These are phyloP conservation scores for Hassar affinis DNA, from an alignment of 2,113 vertebrate species.

Conservation along the genomic window DNA sequence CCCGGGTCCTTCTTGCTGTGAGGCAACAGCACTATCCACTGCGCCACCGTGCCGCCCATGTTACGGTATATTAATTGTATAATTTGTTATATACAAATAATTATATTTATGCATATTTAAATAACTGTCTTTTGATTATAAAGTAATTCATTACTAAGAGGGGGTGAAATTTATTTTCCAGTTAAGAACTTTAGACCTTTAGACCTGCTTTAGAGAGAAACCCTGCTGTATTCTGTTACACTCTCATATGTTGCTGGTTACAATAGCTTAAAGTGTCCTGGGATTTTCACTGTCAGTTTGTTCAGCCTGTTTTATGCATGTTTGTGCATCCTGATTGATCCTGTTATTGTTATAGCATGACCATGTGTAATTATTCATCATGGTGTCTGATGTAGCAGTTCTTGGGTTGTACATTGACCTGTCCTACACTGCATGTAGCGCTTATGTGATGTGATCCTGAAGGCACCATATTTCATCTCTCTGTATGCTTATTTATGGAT, in stretches of 20 bases:
- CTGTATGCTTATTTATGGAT: conserved; percentile 3
- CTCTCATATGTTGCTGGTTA: conserved; percentile 20
- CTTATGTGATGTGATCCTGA: not conserved
- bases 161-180: not conserved
- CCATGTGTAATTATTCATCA: not conserved
- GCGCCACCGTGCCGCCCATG: too few species aligned
- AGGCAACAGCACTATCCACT: too few species aligned
- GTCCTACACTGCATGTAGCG: not conserved
- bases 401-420: conserved; percentile 6
- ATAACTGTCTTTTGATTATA: not conserved
- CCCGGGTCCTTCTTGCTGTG: too few species aligned
- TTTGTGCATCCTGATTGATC: conserved; percentile 4
- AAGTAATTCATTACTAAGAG: not conserved
- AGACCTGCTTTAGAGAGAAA: not conserved
- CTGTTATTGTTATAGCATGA: not conserved
- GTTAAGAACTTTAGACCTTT: not conserved
- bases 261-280: not conserved
- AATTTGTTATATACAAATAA: not conserved
- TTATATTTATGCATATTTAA: not conserved
- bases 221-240: conserved; percentile 11
- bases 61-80: not conserved
- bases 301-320: not conserved
- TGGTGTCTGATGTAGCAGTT: not conserved
- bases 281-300: conserved; percentile 10
- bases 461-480: not conserved